Evolutionary conservation across 1,140 invertebrate species (phyloP).

Genomic region (Brachionus asplanchnoidis): DNA sequence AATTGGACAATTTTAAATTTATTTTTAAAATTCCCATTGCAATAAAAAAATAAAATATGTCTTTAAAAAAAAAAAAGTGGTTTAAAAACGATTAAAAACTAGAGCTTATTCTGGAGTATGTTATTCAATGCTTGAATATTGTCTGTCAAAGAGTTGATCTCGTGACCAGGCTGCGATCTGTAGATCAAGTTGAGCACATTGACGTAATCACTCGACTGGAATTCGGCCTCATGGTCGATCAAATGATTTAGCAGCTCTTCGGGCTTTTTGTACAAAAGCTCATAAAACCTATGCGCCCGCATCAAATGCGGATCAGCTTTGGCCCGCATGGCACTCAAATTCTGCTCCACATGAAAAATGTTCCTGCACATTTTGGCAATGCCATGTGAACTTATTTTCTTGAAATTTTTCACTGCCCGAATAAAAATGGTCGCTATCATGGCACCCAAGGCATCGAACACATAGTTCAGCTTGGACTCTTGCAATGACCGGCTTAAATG

Average conservation of each 20-base stretch:
- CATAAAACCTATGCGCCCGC: conserved; percentile 35
- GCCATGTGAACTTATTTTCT: conserved; percentile 16
- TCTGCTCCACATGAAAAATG: conserved; percentile 40
- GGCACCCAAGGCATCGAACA: conserved; percentile 28
- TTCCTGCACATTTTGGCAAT: conserved; percentile 41
- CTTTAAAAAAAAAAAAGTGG: neutral
- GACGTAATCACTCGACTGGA: neutral
- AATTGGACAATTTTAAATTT: neutral
- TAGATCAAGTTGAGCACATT: conserved; percentile 29
- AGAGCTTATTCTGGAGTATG: conserved; percentile 22
- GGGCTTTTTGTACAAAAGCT: conserved; percentile 38
- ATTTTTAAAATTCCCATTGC: neutral
- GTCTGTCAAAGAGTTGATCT: conserved; percentile 26
- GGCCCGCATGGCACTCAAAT: neutral
- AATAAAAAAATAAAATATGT: neutral
- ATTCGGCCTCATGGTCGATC: conserved; percentile 18
- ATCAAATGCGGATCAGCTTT: conserved; percentile 30
- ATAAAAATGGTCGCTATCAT: conserved; percentile 36
- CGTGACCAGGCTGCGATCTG: neutral
- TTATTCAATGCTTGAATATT: conserved; percentile 38
- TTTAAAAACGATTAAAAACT: neutral
- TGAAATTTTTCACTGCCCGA: neutral
- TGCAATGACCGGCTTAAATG: conserved; percentile 12
- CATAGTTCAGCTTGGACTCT: conserved; percentile 2
- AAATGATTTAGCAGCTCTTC: conserved; percentile 40